These are phyloP conservation scores for Rousettus leschenaultii DNA, from an alignment of 2,113 vertebrate genomes.

Conservation along the genomic window DNA sequence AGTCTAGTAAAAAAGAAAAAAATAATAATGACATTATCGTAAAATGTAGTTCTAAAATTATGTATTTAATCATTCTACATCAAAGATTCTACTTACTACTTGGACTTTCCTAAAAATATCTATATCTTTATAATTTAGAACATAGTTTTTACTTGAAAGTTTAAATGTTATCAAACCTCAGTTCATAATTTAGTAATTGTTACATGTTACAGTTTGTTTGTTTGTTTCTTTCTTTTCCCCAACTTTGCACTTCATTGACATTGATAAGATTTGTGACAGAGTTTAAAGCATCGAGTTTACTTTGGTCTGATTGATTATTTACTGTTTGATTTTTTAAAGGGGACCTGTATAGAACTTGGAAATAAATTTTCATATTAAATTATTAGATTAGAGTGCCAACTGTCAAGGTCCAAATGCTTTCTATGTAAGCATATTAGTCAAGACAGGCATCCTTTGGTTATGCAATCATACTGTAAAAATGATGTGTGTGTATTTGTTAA, in stretches of 20 bases:
- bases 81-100: not conserved
- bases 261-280: not conserved
- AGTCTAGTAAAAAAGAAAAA: not conserved
- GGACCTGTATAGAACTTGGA: not conserved
- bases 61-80: not conserved
- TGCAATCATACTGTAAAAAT: not conserved
- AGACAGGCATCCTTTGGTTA: not conserved
- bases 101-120: not conserved
- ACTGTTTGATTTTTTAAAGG: not conserved
- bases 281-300: not conserved
- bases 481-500: not conserved
- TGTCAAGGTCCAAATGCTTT: not conserved
- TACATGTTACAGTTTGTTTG: not conserved
- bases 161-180: not conserved
- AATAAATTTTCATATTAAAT: slow-evolving; percentile 53
- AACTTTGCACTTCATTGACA: not conserved
- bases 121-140: not conserved
- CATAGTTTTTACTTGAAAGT: not conserved
- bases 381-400: not conserved
- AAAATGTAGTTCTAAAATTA: not conserved
- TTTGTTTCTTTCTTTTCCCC: not conserved
- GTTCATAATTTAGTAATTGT: not conserved
- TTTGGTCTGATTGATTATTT: not conserved
- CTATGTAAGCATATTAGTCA: not conserved
- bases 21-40: not conserved